These are phyloP conservation scores for Pterobdella sp. DNA, from an alignment of 2,888 invertebrate species.

Conservation along the genomic window DNA sequence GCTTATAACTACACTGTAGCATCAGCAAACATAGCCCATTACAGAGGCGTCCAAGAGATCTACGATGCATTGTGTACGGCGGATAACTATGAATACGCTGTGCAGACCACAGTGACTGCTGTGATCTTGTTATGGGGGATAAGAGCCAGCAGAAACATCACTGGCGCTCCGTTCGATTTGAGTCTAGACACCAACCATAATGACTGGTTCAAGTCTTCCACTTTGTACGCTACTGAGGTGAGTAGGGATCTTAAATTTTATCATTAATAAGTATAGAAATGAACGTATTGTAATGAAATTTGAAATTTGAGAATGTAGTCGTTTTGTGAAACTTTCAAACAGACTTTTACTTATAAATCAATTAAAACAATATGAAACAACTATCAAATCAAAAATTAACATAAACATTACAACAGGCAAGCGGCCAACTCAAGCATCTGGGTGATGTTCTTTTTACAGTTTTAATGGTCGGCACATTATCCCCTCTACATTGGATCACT, in stretches of 20 bases:
- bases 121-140: constrained; percentile 34
- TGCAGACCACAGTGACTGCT: constrained; percentile 32
- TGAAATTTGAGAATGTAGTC: background rate
- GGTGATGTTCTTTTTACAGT: constrained; percentile 32
- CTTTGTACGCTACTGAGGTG: constrained; percentile 26
- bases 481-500: constrained; percentile 35
- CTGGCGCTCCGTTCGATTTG: constrained; percentile 34
- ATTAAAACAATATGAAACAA: background rate
- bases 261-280: too few species aligned
- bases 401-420: background rate
- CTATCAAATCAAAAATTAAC: background rate
- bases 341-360: background rate
- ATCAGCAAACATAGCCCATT: constrained; percentile 34
- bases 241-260: background rate
- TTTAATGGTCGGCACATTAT: constrained; percentile 29
- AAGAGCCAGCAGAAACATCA: constrained; percentile 35
- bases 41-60: constrained; percentile 31
- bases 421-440: constrained; percentile 22
- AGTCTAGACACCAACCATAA: constrained; percentile 32
- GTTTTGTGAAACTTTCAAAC: background rate
- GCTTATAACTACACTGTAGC: constrained; percentile 32
- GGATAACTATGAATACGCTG: constrained; percentile 9
- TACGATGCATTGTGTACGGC: constrained; percentile 24
- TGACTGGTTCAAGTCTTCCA: constrained; percentile 30
- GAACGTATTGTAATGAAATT: background rate